Evolutionary conservation across 2,888 invertebrate species (phyloP).

Genomic region (Myopa tessellatipennis): DNA sequence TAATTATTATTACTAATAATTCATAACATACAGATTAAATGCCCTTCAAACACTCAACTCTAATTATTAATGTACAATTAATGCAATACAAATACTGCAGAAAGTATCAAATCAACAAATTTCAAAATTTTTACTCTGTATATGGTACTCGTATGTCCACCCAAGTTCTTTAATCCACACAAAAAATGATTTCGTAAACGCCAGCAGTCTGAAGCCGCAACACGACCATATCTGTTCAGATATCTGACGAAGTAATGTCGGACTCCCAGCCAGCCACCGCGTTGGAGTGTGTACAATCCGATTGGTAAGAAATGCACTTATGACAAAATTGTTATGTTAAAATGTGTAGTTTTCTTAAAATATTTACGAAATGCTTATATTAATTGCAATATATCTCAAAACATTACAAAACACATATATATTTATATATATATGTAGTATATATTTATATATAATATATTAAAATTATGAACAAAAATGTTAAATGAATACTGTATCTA

Average conservation of each 20-base stretch:
- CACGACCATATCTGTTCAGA: background rate
- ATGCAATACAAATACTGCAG: slow-evolving; percentile 20
- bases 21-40: background rate
- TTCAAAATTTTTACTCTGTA: slow-evolving; percentile 26
- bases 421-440: background rate
- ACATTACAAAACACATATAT: background rate
- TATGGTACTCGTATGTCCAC: background rate
- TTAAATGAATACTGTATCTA: slow-evolving; percentile 7
- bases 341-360: background rate
- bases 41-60: slow-evolving; percentile 9
- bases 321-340: slow-evolving; percentile 3
- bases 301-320: slow-evolving; percentile 24
- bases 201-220: background rate
- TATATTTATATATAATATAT: background rate
- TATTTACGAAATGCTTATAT: slow-evolving; percentile 1
- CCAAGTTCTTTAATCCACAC: slow-evolving; percentile 27
- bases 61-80: slow-evolving; percentile 13
- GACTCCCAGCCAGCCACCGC: background rate
- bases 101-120: slow-evolving; percentile 17
- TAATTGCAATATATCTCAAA: background rate
- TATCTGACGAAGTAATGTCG: background rate
- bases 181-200: slow-evolving; percentile 3
- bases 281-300: slow-evolving; percentile 15
- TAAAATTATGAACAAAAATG: background rate
- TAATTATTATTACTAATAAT: slow-evolving; percentile 31